Conservation (phyloP, 2,888 invertebrate genomes). For the Axea sp. region DNA sequence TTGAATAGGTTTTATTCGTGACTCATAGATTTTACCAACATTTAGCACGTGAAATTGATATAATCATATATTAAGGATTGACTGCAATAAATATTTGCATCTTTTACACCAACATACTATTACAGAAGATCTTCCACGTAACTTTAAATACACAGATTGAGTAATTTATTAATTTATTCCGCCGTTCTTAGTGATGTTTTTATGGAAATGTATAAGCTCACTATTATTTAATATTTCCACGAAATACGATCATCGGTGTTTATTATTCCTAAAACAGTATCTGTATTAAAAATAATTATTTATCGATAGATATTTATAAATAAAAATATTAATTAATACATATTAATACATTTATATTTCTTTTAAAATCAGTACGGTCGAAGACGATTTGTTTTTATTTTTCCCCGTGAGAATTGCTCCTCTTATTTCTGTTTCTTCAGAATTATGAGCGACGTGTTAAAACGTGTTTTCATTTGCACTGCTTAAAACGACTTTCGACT, state of each 20-base stretch:
- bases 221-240: conserved; percentile 48
- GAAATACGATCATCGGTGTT: conserved; percentile 60
- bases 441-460: too few relatives aligned
- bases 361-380: too few relatives aligned
- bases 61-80: conserved; percentile 61
- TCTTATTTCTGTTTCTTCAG: too few relatives aligned
- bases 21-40: conserved; percentile 36
- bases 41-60: conserved; percentile 59
- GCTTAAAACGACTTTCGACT: too few relatives aligned
- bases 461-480: too few relatives aligned
- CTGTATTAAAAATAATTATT: too few relatives aligned
- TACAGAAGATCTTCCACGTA: conserved; percentile 51
- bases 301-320: too few relatives aligned
- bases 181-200: conserved; percentile 58
- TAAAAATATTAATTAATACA: too few relatives aligned
- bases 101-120: conserved; percentile 54
- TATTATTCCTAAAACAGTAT: too few relatives aligned
- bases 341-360: too few relatives aligned
- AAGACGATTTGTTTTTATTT: too few relatives aligned
- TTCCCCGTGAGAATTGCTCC: too few relatives aligned
- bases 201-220: conserved; percentile 53
- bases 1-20: conserved; percentile 49
- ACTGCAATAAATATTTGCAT: conserved; percentile 64
- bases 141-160: conserved; percentile 48
- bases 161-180: conserved; percentile 59